A percentile compares a stretch with the other conserved stretches of the same genome.
Evolutionary conservation across 1,140 invertebrate genomes (phyloP).

Genomic region (Drosophila eugracilis): DNA sequence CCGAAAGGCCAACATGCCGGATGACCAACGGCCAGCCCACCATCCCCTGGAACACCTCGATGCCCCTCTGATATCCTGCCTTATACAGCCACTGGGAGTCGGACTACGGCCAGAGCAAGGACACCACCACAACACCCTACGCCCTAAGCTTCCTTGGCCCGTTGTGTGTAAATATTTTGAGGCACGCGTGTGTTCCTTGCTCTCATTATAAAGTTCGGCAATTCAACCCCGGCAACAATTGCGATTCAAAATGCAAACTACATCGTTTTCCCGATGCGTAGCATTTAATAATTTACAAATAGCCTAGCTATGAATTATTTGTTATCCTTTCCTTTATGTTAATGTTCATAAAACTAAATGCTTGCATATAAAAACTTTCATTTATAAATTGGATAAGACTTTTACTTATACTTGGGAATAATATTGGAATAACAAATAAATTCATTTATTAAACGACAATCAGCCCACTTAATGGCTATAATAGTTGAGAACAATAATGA

Average conservation of each 20-base stretch:
- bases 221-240: conserved; percentile 56
- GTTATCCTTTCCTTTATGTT: too few species aligned
- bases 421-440: too few species aligned
- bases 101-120: background rate
- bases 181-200: conserved; percentile 81
- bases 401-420: too few species aligned
- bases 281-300: conserved; percentile 15
- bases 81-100: background rate
- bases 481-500: too few species aligned
- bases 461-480: too few species aligned
- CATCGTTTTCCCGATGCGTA: conserved; percentile 5
- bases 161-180: conserved; percentile 83
- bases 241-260: conserved; percentile 14
- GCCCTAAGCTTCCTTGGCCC: conserved; percentile 52
- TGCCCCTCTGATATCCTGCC: too few species aligned
- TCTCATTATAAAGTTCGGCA: conserved; percentile 73
- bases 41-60: background rate
- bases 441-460: too few species aligned
- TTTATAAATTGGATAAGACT: too few species aligned
- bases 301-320: background rate
- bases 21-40: conserved; percentile 59
- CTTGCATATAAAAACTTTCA: too few species aligned
- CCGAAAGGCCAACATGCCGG: conserved; percentile 74
- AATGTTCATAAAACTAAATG: too few species aligned
- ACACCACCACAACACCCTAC: background rate